Percentiles rank a stretch among this genome's conserved stretches.
Evolutionary conservation across 1,140 invertebrate species (phyloP).

Genomic region (Drosophila ercepeae): DNA sequence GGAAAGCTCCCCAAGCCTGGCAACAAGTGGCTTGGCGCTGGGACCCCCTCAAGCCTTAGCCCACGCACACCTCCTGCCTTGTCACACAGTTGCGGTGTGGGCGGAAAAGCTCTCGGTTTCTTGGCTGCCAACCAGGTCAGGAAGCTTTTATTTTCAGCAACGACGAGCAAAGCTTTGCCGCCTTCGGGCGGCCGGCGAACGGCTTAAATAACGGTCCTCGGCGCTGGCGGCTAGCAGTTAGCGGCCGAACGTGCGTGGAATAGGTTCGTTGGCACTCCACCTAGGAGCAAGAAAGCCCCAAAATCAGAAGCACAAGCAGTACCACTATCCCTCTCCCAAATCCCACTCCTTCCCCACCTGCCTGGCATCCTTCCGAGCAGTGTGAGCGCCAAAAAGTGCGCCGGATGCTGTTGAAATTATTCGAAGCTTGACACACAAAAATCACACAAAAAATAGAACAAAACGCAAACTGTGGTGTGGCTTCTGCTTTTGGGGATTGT

Average conservation of each 20-base stretch:
- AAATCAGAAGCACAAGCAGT: not conserved
- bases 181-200: not conserved
- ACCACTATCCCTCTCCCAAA: not conserved
- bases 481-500: not conserved
- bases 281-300: not conserved
- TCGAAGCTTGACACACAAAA: not conserved
- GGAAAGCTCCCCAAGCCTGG: conserved; percentile 14
- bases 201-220: conserved; percentile 23
- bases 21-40: conserved; percentile 31
- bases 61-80: too few relatives aligned
- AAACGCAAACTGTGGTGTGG: not conserved
- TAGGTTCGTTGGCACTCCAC: conserved; percentile 56
- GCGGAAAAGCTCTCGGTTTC: conserved; percentile 7
- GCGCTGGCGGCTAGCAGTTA: conserved; percentile 31
- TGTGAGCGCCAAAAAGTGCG: not conserved
- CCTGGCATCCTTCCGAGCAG: too few relatives aligned
- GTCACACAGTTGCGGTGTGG: too few relatives aligned
- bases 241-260: conserved; percentile 44
- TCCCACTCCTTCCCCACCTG: too few relatives aligned
- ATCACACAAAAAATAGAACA: not conserved
- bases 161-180: conserved; percentile 4
- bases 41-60: not conserved
- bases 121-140: conserved; percentile 24
- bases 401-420: not conserved
- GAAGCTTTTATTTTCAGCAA: conserved; percentile 9